Conservation (phyloP, 1,140 invertebrate species). For the Drosophila leontia region DNA sequence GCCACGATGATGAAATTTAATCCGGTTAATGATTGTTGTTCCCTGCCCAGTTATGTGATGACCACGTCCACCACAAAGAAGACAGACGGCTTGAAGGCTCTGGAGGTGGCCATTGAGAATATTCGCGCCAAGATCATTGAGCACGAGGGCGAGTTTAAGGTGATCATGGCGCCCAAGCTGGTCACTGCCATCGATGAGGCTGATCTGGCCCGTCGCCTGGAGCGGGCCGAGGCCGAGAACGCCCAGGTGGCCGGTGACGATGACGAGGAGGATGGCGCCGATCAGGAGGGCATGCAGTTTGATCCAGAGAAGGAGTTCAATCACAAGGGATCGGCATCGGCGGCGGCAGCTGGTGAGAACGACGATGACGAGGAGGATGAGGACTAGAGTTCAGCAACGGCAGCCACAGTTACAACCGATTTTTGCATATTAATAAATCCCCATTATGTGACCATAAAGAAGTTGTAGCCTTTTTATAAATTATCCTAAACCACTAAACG, state of each 20-base stretch:
- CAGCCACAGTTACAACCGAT: slow-evolving; percentile 8
- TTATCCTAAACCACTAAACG: slow-evolving; percentile 1
- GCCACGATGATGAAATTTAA: neutral
- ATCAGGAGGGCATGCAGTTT: slow-evolving; percentile 85
- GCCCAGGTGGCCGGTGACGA: slow-evolving; percentile 96
- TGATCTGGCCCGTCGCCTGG: slow-evolving; percentile 96
- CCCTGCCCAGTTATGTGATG: slow-evolving; percentile 88
- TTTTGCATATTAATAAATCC: slow-evolving; percentile 27
- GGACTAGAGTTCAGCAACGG: slow-evolving; percentile 40
- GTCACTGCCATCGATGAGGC: slow-evolving; percentile 99
- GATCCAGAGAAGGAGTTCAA: slow-evolving; percentile 84
- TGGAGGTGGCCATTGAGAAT: slow-evolving; percentile 95
- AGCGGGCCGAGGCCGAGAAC: slow-evolving; percentile 96
- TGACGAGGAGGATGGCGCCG: slow-evolving; percentile 92
- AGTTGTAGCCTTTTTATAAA: neutral
- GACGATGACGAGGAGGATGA: slow-evolving; percentile 70
- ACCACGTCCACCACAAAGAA: slow-evolving; percentile 99
- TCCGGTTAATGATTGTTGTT: slow-evolving; percentile 3
- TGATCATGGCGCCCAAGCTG: slow-evolving; percentile 99
- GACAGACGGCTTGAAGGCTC: slow-evolving; percentile 94
- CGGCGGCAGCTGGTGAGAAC: slow-evolving; percentile 39
- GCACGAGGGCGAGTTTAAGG: slow-evolving; percentile 95
- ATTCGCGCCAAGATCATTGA: slow-evolving; percentile 94
- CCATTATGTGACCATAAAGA: neutral
- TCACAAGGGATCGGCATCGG: slow-evolving; percentile 57